Base-by-base conservation (phyloP, 2,888 invertebrate genomes). In the Cephus rjabovi region DNA sequence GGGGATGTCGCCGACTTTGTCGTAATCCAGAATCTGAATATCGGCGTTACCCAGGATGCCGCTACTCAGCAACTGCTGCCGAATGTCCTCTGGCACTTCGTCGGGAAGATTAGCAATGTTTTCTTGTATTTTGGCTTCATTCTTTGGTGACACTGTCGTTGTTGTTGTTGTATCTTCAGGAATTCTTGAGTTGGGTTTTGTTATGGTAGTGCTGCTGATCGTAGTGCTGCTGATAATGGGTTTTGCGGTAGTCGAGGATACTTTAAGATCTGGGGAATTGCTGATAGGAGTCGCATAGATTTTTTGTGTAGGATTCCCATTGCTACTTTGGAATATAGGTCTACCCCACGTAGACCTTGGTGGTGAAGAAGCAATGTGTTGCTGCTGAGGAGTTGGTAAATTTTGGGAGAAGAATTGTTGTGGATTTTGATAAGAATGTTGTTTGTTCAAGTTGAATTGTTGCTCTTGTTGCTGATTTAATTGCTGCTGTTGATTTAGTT, bases 11-110 rank as follows among this genome's bases (percentile, higher is more conserved):
- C 97, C 97, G 70, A 97, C 95, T 93, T 97, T 97, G 87, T 97
- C 97, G 86, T 97, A 97, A 92, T 97, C 97, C 79, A 97, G 92
- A 75, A 97, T 94, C 83, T 97, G 97, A 80, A 97, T 97, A 86
- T 97, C 96, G 73, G 97, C 97, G 87, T 97, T 96, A 84, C 96
- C 96, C 77, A 97, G 92, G 85, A 97, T 97, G 69, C 97, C 97
- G 0, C 97, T 97, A 75, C 96, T 95, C 74, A 97, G 92, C 9
- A 97, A 92, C 87, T 97, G 97, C 88, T 96, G 94, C 70, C 97
- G 93, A 74, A 97, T 93, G 86, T 97, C 97, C 83, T 97, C 97
- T 6, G 97, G 97, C 11, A 97, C 97, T 93, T 97, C 97, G 86
- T 97, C 97, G 15, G 97, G 97, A 73, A 97, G 86, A 75, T 91